Percentiles rank a stretch among this genome's conserved stretches.
These are phyloP conservation scores for Mormyrops boulengeri DNA, from an alignment of 2,797 vertebrate species.

Conservation along the genomic window DNA sequence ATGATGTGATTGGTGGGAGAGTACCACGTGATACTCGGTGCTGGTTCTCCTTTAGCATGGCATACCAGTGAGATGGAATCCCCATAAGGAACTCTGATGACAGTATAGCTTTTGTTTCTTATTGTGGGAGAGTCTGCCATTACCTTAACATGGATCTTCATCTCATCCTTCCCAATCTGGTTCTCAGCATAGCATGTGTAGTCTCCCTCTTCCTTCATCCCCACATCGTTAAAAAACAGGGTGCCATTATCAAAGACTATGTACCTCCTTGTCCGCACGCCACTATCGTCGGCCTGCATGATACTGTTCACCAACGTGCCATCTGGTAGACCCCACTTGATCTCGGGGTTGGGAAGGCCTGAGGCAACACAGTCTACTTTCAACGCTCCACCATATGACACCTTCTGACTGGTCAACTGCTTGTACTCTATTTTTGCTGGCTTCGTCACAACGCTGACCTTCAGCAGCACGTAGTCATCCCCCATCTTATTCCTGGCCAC, in stretches of 20 bases:
- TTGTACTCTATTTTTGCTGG: conserved; percentile 83
- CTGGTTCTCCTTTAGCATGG: conserved; percentile 68
- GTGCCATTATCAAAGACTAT: conserved; percentile 89
- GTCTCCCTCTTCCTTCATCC: conserved; percentile 74
- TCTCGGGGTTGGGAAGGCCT: conserved; percentile 79
- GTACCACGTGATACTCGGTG: conserved; percentile 71
- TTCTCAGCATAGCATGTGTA: conserved; percentile 92
- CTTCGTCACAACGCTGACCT: conserved; percentile 72
- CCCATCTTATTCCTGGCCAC: conserved; percentile 81
- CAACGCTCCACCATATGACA: conserved; percentile 70
- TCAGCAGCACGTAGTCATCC: conserved; percentile 72
- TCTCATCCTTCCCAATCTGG: conserved; percentile 83
- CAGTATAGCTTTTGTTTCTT: conserved; percentile 51
- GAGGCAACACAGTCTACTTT: conserved; percentile 88
- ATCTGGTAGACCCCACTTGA: conserved; percentile 86
- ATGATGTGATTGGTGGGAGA: conserved; percentile 73
- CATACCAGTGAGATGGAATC: conserved; percentile 66
- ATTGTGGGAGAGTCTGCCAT: conserved; percentile 62
- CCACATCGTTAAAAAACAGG: conserved; percentile 79
- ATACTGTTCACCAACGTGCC: conserved; percentile 79
- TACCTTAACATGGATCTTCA: conserved; percentile 77
- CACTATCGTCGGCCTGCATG: conserved; percentile 58
- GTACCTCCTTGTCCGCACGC: conserved; percentile 66
- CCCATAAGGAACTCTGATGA: conserved; percentile 66
- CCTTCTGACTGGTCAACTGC: conserved; percentile 64